These are phyloP conservation scores for Phymanthus crucifer DNA, from an alignment of 92 coral and sea anemone species.

Conservation along the genomic window DNA sequence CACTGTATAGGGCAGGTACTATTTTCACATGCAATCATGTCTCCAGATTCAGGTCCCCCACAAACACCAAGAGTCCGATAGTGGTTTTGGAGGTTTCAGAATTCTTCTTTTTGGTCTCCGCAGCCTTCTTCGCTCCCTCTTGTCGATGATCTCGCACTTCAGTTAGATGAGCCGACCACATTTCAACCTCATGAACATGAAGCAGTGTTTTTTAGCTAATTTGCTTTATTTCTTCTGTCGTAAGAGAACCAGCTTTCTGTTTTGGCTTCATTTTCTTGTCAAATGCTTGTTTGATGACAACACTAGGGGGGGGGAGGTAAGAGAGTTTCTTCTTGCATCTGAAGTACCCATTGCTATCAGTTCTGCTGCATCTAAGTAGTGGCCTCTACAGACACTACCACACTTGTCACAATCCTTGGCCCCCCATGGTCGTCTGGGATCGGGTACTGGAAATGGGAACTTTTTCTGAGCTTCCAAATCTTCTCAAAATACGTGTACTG, in stretches of 20 bases:
- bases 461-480: no score
- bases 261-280: slow-evolving; percentile 7
- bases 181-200: slow-evolving; percentile 14
- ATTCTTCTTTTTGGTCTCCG: slow-evolving; percentile 44
- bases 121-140: slow-evolving; percentile 43
- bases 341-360: slow-evolving; percentile 17
- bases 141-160: slow-evolving; percentile 30
- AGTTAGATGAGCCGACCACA: slow-evolving; percentile 26
- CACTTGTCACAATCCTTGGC: slow-evolving; percentile 41
- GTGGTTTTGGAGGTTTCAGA: slow-evolving; percentile 24
- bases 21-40: slow-evolving; percentile 39
- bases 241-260: background rate
- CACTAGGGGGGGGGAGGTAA: slow-evolving; percentile 35
- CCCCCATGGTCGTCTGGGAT: slow-evolving; percentile 49
- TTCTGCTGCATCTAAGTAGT: slow-evolving; percentile 38
- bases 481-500: no score
- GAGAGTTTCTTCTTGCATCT: background rate
- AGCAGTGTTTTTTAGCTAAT: slow-evolving; percentile 30
- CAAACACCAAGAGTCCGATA: slow-evolving; percentile 56
- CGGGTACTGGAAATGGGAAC: slow-evolving; percentile 49
- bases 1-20: slow-evolving; percentile 13
- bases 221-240: background rate
- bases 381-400: slow-evolving; percentile 42
- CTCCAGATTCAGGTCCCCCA: slow-evolving; percentile 56
- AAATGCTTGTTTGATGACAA: slow-evolving; percentile 47